Evolutionary conservation across 2,797 vertebrate species (phyloP).

Genomic region (Aphelocoma californica): DNA sequence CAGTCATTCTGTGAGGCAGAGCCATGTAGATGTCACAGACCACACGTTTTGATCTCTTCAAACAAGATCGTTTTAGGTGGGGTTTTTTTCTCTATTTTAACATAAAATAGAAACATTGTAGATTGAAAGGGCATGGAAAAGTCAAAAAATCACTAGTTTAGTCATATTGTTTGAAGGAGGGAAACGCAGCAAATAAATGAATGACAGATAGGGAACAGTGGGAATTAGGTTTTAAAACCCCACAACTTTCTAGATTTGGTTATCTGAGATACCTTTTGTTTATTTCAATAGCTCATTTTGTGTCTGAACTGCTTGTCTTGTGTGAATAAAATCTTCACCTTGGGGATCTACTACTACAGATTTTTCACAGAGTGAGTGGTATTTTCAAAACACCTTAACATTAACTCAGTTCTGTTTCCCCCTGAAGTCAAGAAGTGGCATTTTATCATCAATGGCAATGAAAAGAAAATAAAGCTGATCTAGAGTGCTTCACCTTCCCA

Average conservation of each 20-base stretch:
- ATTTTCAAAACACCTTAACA: conserved; percentile 12
- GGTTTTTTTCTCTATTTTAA: not conserved
- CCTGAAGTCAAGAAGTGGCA: not conserved
- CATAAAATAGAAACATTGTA: not conserved
- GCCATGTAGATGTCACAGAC: not conserved
- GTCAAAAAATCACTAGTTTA: not conserved
- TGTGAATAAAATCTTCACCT: conserved; percentile 13
- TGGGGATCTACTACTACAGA: not conserved
- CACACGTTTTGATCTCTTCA: not conserved
- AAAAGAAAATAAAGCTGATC: conserved; percentile 6
- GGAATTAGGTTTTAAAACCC: not conserved
- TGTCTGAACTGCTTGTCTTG: not conserved
- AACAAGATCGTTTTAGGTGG: not conserved
- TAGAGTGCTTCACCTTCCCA: not conserved
- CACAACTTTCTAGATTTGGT: not conserved
- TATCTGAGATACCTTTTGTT: not conserved
- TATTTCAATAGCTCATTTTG: conserved; percentile 5
- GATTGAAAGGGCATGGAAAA: conserved; percentile 10
- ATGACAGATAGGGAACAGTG: not conserved
- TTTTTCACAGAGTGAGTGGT: not conserved
- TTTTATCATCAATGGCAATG: conserved; percentile 6
- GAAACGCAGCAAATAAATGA: not conserved
- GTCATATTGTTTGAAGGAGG: not conserved
- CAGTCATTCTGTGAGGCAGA: not conserved
- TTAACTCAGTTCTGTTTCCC: not conserved